These are phyloP conservation scores for Nebria ingens DNA, from an alignment of 1,140 invertebrate species.

Conservation along the genomic window DNA sequence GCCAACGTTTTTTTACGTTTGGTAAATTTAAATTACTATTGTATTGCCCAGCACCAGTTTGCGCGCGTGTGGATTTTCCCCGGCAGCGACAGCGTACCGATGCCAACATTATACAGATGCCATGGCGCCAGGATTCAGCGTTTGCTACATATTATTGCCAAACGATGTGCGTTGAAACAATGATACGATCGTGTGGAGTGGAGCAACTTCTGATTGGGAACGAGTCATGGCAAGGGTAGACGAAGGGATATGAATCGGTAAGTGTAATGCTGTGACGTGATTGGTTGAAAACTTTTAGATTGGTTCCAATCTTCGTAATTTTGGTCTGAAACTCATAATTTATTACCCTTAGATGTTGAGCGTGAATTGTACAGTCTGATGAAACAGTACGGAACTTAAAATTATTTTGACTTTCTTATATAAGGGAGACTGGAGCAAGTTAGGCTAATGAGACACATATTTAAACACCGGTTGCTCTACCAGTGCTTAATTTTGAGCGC, in stretches of 20 bases:
- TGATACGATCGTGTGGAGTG: neutral
- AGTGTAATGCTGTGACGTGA: constrained; percentile 20
- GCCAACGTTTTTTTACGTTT: neutral
- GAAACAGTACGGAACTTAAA: neutral
- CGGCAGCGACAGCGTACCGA: neutral
- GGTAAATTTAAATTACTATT: neutral
- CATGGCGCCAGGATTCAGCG: too few species aligned
- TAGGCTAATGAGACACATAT: too few species aligned
- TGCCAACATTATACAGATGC: too few species aligned
- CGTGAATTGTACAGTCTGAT: constrained; percentile 5
- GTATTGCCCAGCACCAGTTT: neutral
- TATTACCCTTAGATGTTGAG: constrained; percentile 22
- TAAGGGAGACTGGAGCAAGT: too few species aligned
- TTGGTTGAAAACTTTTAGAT: constrained; percentile 33
- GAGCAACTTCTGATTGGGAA: neutral
- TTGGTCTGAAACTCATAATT: constrained; percentile 33
- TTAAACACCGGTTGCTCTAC: too few species aligned
- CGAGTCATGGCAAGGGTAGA: neutral
- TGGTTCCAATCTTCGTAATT: constrained; percentile 32
- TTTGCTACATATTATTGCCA: too few species aligned
- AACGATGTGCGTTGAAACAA: constrained; percentile 7
- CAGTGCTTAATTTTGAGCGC: too few species aligned
- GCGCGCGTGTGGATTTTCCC: neutral
- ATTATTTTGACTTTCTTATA: too few species aligned
- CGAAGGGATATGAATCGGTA: too few species aligned